These are phyloP conservation scores for Synodontis membranacea DNA, from an alignment of 2,113 vertebrate genomes.

Conservation along the genomic window DNA sequence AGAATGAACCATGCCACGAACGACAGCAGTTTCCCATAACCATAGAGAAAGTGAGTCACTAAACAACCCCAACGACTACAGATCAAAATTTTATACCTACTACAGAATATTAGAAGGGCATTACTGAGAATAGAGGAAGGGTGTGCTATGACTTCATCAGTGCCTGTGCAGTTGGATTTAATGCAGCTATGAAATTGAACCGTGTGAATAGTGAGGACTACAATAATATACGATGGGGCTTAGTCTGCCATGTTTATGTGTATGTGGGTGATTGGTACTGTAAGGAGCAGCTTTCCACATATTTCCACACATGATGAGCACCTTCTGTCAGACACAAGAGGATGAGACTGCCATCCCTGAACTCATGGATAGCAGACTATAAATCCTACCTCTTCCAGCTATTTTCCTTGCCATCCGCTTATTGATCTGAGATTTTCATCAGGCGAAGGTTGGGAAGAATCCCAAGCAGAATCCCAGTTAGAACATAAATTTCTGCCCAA, in stretches of 20 bases:
- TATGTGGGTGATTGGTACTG: conserved; percentile 11
- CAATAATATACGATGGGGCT: background rate
- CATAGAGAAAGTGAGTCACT: background rate
- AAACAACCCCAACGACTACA: background rate
- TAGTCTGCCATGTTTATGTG: conserved; percentile 22
- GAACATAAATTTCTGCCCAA: conserved; percentile 62
- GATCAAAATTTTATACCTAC: background rate
- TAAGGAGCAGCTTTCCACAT: conserved; percentile 21
- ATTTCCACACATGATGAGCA: conserved; percentile 2
- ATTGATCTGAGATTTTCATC: conserved; percentile 74
- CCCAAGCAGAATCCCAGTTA: conserved; percentile 39
- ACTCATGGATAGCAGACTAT: conserved; percentile 45
- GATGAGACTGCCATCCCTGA: conserved; percentile 58
- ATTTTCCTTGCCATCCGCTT: conserved; percentile 65
- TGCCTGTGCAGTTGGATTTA: background rate
- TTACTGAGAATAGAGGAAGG: background rate
- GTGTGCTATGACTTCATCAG: conserved; percentile 8
- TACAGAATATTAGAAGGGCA: background rate
- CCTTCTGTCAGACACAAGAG: conserved; percentile 23
- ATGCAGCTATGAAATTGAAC: conserved; percentile 9
- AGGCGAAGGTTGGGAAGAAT: conserved; percentile 62
- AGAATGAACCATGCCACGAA: background rate
- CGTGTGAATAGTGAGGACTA: background rate
- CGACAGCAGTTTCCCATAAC: background rate
- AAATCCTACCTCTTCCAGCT: conserved; percentile 55